phyloP scores from a whole-genome alignment of 2,888 invertebrate species.

The Andrena flavipes region DNA sequence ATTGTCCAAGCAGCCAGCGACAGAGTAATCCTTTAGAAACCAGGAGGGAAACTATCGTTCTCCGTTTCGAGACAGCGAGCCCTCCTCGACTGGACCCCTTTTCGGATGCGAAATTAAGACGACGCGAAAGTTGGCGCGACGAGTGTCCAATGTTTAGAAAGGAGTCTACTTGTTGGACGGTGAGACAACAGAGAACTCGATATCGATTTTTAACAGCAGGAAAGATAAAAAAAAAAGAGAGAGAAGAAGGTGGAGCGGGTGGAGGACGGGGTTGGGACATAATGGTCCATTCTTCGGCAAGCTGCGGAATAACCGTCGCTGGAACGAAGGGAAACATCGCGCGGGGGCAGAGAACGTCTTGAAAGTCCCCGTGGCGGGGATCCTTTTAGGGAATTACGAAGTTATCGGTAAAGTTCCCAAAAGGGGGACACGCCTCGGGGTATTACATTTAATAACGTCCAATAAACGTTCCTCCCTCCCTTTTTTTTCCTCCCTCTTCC shows the following conservation, averaged over 20 bases:
- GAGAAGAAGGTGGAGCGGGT: background rate
- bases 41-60: background rate
- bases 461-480: slow-evolving; percentile 68
- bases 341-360: slow-evolving; percentile 61
- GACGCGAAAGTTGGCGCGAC: slow-evolving; percentile 32
- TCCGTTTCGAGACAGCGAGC: background rate
- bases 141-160: slow-evolving; percentile 49
- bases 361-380: slow-evolving; percentile 68
- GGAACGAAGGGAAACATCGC: slow-evolving; percentile 58
- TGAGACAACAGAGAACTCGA: slow-evolving; percentile 39
- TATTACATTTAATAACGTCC: slow-evolving; percentile 81
- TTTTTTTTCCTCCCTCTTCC: background rate
- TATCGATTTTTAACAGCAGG: slow-evolving; percentile 46
- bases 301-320: slow-evolving; percentile 56
- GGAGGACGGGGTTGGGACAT: slow-evolving; percentile 24
- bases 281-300: slow-evolving; percentile 52
- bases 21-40: background rate
- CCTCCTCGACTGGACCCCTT: background rate
- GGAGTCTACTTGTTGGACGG: slow-evolving; percentile 44
- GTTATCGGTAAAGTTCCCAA: slow-evolving; percentile 78
- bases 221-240: background rate
- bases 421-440: slow-evolving; percentile 75
- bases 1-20: no score
- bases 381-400: slow-evolving; percentile 80
- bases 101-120: slow-evolving; percentile 32